Evolutionary conservation across 2,888 invertebrate genomes (phyloP).

Genomic region (Myathropa florea): DNA sequence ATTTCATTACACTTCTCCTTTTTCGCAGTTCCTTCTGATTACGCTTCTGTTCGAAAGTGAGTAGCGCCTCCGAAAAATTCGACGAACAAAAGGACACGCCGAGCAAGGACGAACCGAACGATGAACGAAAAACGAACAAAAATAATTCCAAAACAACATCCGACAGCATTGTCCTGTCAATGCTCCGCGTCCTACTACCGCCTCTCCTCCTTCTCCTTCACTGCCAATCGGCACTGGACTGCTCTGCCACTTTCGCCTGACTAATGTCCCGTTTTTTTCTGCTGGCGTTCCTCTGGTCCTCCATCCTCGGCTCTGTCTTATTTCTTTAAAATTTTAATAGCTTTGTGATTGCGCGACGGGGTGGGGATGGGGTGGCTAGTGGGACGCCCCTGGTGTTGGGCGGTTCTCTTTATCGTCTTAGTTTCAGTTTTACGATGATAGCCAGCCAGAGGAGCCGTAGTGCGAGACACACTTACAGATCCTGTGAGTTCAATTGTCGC

Average conservation of each 20-base stretch:
- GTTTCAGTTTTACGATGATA: slow-evolving; percentile 62
- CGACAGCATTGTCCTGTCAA: slow-evolving; percentile 56
- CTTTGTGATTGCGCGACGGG: slow-evolving; percentile 51
- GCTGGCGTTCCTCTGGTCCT: not conserved
- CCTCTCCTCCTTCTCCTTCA: not conserved
- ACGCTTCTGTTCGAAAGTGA: not conserved
- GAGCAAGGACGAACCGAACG: no score
- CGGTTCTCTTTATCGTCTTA: slow-evolving; percentile 54
- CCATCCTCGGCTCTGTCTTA: not conserved
- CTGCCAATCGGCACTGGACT: not conserved
- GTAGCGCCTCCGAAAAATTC: slow-evolving; percentile 7
- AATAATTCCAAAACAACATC: slow-evolving; percentile 41
- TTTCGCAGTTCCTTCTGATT: slow-evolving; percentile 48
- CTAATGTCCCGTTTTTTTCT: slow-evolving; percentile 55
- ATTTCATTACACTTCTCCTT: slow-evolving; percentile 63
- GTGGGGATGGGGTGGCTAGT: not conserved
- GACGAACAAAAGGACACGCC: not conserved
- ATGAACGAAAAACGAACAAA: not conserved
- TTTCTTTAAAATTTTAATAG: slow-evolving; percentile 56
- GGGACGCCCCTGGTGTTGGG: not conserved
- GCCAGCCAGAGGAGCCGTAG: slow-evolving; percentile 17
- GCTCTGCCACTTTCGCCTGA: slow-evolving; percentile 32
- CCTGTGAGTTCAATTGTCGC: slow-evolving; percentile 70
- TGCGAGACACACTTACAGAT: slow-evolving; percentile 45
- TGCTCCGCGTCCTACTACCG: slow-evolving; percentile 4